These are phyloP conservation scores for Heliconius aoede DNA, from an alignment of 2,888 invertebrate species.

Conservation along the genomic window DNA sequence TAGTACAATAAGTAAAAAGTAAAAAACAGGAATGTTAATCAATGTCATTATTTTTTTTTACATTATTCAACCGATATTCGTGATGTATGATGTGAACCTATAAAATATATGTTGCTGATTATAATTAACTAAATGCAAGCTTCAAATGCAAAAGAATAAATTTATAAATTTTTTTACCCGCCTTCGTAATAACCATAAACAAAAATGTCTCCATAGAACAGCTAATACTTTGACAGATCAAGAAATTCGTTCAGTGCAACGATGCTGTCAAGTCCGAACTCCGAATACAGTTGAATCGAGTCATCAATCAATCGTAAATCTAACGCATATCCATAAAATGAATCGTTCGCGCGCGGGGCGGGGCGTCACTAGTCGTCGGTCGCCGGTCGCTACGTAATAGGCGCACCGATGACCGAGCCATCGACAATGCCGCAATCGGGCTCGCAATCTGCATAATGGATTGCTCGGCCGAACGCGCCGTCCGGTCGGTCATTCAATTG, in stretches of 20 bases:
- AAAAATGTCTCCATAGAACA: neutral
- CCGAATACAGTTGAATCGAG: constrained; percentile 61
- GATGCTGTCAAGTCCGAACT: constrained; percentile 47
- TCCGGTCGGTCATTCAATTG: constrained; percentile 82
- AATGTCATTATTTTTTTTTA: no score
- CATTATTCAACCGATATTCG: no score
- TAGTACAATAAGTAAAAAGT: no score
- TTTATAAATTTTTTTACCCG: neutral
- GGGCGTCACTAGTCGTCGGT: constrained; percentile 37
- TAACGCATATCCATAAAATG: constrained; percentile 68
- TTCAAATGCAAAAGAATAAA: no score
- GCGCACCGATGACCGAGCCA: constrained; percentile 67
- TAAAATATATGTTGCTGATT: no score
- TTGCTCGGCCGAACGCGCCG: constrained; percentile 78
- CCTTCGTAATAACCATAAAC: neutral
- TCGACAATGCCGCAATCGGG: constrained; percentile 82
- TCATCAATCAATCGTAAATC: constrained; percentile 79
- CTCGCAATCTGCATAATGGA: constrained; percentile 83
- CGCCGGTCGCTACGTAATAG: constrained; percentile 64
- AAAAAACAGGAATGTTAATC: no score
- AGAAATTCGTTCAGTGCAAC: constrained; percentile 22
- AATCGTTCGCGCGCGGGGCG: constrained; percentile 51
- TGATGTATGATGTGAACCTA: no score
- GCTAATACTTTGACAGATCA: neutral
- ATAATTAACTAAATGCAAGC: no score